Evolutionary conservation across 2,888 invertebrate species (phyloP).

Genomic region (Entomobrya proxima): DNA sequence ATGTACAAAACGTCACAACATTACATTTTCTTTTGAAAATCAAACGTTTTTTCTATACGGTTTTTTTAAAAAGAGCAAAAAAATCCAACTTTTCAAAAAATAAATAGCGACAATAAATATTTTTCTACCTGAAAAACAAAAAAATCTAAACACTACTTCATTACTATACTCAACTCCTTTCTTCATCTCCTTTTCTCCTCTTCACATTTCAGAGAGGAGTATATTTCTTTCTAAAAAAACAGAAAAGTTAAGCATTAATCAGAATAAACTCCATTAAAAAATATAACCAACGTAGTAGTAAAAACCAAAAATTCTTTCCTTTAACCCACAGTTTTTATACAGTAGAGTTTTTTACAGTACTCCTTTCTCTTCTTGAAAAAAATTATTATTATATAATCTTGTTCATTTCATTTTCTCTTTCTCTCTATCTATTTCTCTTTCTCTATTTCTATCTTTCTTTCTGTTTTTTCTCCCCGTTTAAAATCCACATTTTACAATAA

Average conservation of each 20-base stretch:
- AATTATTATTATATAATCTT: not conserved
- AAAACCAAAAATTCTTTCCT: too few relatives aligned
- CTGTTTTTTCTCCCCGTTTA: constrained; percentile 22
- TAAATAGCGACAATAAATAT: too few relatives aligned
- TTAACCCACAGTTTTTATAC: constrained; percentile 22
- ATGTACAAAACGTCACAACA: too few relatives aligned
- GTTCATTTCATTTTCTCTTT: not conserved
- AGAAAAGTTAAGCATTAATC: not conserved
- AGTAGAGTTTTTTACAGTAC: constrained; percentile 12
- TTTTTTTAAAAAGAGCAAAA: not conserved
- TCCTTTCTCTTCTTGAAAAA: not conserved
- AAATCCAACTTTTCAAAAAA: not conserved
- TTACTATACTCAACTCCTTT: not conserved
- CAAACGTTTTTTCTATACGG: not conserved
- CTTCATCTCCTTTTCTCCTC: too few relatives aligned
- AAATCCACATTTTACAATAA: constrained; percentile 53
- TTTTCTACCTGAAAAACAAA: too few relatives aligned
- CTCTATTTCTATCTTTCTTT: constrained; percentile 15
- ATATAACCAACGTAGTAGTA: constrained; percentile 43
- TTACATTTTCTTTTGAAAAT: too few relatives aligned
- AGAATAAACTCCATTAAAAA: constrained; percentile 8
- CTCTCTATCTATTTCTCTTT: constrained; percentile 5
- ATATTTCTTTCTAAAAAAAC: not conserved
- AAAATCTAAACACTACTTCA: constrained; percentile 28
- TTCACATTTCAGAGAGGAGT: not conserved